Base-by-base conservation (phyloP, 2,888 invertebrate species). In the Venustoraphidia nigricollis region DNA sequence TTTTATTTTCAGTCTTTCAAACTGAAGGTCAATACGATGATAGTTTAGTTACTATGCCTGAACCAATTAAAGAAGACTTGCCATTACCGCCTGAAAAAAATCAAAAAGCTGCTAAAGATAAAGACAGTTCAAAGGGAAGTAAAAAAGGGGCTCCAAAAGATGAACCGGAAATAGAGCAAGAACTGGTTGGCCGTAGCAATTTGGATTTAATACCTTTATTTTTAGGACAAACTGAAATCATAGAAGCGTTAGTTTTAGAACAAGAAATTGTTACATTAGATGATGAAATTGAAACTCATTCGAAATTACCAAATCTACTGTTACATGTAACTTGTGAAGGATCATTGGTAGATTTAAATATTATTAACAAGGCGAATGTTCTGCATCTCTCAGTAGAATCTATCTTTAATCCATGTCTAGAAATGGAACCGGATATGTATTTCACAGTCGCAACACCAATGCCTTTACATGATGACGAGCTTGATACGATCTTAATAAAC, bases 371-470 rank as follows among this genome's bases (percentile, higher is more conserved):
- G 34, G 48, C 56, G 14, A 60, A 57, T 14, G 53, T 63, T 45
- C 36, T 64, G 9, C 57, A 57, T 48, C 52, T 64, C 36, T 64
- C 66, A 2, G 46, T 64, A 2, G 65, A 66, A 54, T 62, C 65
- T 2, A 58, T 66, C 50, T 64, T 61, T 51, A 65, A 65, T 53
- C 45, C 62, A 42, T 64, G 64, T 2, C 41, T 50, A 10, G 34
- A 55, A 6, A 53, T 57, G 45, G 44, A 50, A 8, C 46, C 52
- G 2, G 55, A 60, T 36, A 59, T 61, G 58, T 54, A 59, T n/a
- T 64, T 60, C 50, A 58, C 56, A 52, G 50, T 62, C 38, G 57
- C 59, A 45, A 55, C 54, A 9, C 49, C 56, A 39, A 34, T 62
- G 13, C 60, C 62, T 36, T 27, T 43, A 11, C 50, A 56, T 41